Conservation (phyloP, 2,888 invertebrate species). For the Sesamia inferens region DNA sequence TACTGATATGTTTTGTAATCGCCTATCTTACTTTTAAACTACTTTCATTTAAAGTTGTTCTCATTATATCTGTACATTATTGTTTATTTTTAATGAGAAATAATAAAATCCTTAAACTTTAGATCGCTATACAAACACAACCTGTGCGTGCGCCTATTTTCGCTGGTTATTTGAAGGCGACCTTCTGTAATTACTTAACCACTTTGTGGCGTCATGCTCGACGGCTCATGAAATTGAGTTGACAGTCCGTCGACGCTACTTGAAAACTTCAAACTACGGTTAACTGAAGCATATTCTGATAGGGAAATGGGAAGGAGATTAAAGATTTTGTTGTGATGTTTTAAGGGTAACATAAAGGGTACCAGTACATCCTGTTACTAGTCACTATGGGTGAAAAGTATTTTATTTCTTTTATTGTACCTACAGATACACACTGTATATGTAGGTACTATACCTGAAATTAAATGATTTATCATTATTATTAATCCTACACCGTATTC, state of each 20-base stretch:
- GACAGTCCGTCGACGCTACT: conserved; percentile 35
- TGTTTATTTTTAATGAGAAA: neutral
- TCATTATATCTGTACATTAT: neutral
- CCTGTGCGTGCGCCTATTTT: too few relatives aligned
- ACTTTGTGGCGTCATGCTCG: conserved; percentile 5
- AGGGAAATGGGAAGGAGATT: conserved; percentile 1
- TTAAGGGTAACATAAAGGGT: neutral
- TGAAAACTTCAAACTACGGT: conserved; percentile 27
- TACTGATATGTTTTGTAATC: neutral
- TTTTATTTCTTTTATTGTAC: too few relatives aligned
- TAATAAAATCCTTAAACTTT: neutral
- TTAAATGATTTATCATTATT: too few relatives aligned
- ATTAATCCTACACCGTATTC: too few relatives aligned
- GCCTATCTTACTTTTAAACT: neutral
- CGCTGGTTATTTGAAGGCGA: accelerated
- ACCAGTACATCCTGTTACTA: neutral
- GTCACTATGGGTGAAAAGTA: too few relatives aligned
- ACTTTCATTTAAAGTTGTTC: neutral
- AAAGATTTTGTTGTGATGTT: conserved; percentile 6
- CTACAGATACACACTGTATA: too few relatives aligned
- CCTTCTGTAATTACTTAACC: conserved; percentile 1
- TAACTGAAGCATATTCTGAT: conserved; percentile 33
- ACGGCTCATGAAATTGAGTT: conserved; percentile 54
- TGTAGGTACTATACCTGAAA: too few relatives aligned
- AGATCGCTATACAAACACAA: neutral